Percentiles rank a stretch among this genome's conserved stretches.
These are phyloP conservation scores for Oophaga pumilio DNA, from an alignment of 2,113 vertebrate genomes.

Conservation along the genomic window DNA sequence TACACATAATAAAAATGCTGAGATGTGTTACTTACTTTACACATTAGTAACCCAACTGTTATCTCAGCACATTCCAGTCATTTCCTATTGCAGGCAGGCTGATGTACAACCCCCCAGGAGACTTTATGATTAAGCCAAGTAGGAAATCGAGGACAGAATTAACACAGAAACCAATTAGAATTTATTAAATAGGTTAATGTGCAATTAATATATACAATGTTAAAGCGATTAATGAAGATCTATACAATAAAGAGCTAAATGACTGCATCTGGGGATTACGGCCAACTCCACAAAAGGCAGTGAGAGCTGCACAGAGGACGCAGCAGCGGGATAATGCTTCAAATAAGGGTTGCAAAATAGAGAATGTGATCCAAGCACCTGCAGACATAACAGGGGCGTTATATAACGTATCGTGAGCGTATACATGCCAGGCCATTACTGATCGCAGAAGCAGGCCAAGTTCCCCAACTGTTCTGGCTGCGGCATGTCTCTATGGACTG, in stretches of 20 bases:
- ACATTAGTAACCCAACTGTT: background rate
- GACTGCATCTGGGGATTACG: background rate
- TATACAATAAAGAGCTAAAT: background rate
- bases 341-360: background rate
- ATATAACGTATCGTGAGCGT: background rate
- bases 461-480: background rate
- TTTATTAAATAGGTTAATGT: background rate
- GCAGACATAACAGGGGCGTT: background rate
- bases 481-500: background rate
- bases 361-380: background rate
- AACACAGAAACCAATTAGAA: background rate
- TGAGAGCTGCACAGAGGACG: background rate
- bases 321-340: background rate
- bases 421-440: constrained; percentile 7
- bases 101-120: background rate
- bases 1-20: too few relatives aligned
- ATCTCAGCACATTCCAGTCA: background rate
- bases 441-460: background rate
- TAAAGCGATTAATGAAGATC: constrained; percentile 18
- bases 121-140: background rate
- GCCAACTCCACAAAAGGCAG: background rate
- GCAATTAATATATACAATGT: constrained; percentile 5
- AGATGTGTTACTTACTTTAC: too few relatives aligned
- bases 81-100: background rate
- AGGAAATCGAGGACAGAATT: background rate